Evolutionary conservation across 2,888 invertebrate genomes (phyloP), one percentile per base, ranked within the genome.

Genomic region (Parthenolecanium corni): DNA sequence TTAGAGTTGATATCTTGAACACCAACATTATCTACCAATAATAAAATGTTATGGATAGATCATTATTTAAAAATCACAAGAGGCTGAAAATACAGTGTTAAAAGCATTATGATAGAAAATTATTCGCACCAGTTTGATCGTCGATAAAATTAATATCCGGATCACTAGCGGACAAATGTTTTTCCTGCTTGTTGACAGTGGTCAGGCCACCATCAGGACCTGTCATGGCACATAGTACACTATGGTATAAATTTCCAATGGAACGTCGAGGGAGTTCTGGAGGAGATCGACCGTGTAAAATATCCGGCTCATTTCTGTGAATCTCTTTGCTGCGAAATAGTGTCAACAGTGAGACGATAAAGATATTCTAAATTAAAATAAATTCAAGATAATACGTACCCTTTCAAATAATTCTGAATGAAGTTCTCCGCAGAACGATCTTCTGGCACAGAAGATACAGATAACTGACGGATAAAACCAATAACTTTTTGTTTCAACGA

Each of bases 141-240:
- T 76, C 85, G 67, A 86, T 85, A 69, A 82, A 86, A 72, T 84
- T 83, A 56, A 86, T 83, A 70, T 85, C 84, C 25, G 81, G 79
- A 69, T 84, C 84, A 51, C 76, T 76, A 51, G 82, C 78, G 64
- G 81, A 81, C 2, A 62, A 16, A 73, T 83, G 82, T 67, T 81
- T 77, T 69, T 82, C 81, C 53, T 79, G 79, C 52, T 81, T 75
- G 72, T 82, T 83, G 23, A 88, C 84, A 52, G 83, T 81, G 1
- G 85, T 84, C 3, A 91, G 77, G 1, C 91, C 91, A 64, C 83
- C 84, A 69, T 85, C 84, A 0, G 91, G 91, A 9, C 91, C 91
- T 0, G 89, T 86, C 70, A 82, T 83, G 62, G 88, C 84, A 11
- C 86, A 83, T 63, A 83, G 76, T 57, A 87, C 76, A 54, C 80